These are phyloP conservation scores for Lepetodrilus schrolli DNA, from an alignment of 2,888 invertebrate species.

Conservation along the genomic window DNA sequence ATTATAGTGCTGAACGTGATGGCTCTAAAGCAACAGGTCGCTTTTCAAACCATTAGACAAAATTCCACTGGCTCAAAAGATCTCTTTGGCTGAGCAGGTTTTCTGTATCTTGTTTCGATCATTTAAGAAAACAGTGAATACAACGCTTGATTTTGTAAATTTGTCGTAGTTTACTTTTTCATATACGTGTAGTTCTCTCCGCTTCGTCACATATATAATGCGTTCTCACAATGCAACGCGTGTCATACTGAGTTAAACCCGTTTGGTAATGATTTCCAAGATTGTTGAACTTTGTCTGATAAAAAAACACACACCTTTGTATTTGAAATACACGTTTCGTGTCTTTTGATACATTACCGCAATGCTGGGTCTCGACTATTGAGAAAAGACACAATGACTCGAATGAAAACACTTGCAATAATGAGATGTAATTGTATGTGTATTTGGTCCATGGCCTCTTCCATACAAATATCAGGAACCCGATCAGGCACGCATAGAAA, in stretches of 20 bases:
- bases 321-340: not conserved
- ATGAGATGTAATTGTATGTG: constrained; percentile 15
- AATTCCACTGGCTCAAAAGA: constrained; percentile 20
- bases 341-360: constrained; percentile 11
- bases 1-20: not conserved
- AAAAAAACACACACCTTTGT: constrained; percentile 12
- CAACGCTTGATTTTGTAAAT: not conserved
- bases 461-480: not conserved
- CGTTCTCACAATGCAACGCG: not conserved
- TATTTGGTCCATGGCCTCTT: not conserved
- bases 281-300: constrained; percentile 1
- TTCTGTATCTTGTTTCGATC: constrained; percentile 8
- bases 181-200: not conserved
- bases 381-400: constrained; percentile 11
- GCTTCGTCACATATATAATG: not conserved
- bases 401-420: constrained; percentile 7
- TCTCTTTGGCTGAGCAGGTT: constrained; percentile 1
- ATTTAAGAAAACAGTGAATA: constrained; percentile 16
- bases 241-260: constrained; percentile 6
- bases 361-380: no score
- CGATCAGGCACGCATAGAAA: not conserved
- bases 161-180: not conserved
- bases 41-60: constrained; percentile 15
- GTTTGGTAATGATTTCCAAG: not conserved
- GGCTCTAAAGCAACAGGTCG: constrained; percentile 8